phyloP scores from a whole-genome alignment of 2,113 vertebrate species.

The Mormyrus lacerda region DNA sequence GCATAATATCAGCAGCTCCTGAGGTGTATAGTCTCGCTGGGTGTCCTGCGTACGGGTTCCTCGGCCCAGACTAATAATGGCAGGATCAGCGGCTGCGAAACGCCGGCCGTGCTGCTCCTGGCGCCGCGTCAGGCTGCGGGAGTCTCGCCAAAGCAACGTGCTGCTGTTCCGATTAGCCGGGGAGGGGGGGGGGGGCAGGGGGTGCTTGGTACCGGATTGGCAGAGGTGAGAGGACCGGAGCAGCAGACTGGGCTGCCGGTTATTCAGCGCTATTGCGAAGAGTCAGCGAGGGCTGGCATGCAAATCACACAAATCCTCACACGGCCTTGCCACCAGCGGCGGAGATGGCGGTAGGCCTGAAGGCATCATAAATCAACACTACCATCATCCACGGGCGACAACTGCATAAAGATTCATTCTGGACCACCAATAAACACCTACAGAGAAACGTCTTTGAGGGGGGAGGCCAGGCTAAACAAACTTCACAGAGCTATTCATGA shows the following conservation, averaged over 20 bases:
- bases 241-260: neutral
- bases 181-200: neutral
- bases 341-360: slow-evolving; percentile 19
- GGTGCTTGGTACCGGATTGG: neutral
- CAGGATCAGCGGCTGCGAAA: slow-evolving; percentile 47
- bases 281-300: neutral
- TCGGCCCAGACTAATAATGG: slow-evolving; percentile 63
- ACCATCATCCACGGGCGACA: slow-evolving; percentile 27
- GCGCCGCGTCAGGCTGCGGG: slow-evolving; percentile 55
- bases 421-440: slow-evolving; percentile 27
- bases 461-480: too few species aligned
- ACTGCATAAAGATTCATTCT: slow-evolving; percentile 26
- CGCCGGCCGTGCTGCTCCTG: slow-evolving; percentile 46
- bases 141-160: slow-evolving; percentile 46
- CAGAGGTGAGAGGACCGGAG: neutral
- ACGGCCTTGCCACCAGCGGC: slow-evolving; percentile 18
- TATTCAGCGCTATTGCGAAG: neutral
- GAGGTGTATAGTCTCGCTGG: slow-evolving; percentile 40
- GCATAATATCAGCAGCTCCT: slow-evolving; percentile 53
- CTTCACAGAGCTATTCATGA: neutral
- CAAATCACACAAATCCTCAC: slow-evolving; percentile 5
- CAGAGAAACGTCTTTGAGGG: neutral
- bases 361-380: slow-evolving; percentile 11
- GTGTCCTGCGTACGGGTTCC: slow-evolving; percentile 51
- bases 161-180: slow-evolving; percentile 19